phyloP scores from a whole-genome alignment of 2,797 vertebrate genomes.

The Brachyalestes nurse region DNA sequence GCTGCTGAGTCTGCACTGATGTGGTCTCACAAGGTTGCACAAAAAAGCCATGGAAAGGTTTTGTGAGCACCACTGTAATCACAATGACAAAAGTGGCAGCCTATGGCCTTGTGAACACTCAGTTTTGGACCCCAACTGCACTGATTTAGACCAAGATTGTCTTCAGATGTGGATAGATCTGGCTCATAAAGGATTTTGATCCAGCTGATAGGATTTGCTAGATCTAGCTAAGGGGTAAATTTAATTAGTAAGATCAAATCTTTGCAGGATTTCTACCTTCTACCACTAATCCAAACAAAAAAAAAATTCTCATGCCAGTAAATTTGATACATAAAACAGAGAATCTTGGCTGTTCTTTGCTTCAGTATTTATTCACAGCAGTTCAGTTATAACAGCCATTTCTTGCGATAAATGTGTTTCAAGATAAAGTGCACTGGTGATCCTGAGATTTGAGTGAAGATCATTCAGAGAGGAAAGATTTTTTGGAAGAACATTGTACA shows the following conservation, averaged over 20 bases:
- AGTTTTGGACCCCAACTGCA: neutral
- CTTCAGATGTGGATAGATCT: too few species aligned
- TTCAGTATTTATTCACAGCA: conserved; percentile 11
- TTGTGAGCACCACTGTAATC: neutral
- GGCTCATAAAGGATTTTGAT: too few species aligned
- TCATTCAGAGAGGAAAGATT: neutral
- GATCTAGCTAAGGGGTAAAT: too few species aligned
- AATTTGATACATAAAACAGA: neutral
- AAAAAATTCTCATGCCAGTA: too few species aligned
- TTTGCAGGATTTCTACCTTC: neutral
- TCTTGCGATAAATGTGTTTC: neutral
- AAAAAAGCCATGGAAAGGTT: too few species aligned
- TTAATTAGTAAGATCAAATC: too few species aligned
- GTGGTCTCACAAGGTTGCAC: too few species aligned
- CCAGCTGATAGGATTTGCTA: too few species aligned
- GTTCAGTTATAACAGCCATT: neutral
- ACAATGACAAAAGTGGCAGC: too few species aligned
- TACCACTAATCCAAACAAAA: neutral
- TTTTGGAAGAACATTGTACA: neutral
- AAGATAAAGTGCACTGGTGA: conserved; percentile 7
- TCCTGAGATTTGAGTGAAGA: conserved; percentile 16
- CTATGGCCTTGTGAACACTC: neutral
- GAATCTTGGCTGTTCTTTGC: neutral
- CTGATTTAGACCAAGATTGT: too few species aligned
- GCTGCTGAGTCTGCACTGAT: too few species aligned